phyloP scores from a whole-genome alignment of 2,888 invertebrate genomes.

The Lasioglossum morio region DNA sequence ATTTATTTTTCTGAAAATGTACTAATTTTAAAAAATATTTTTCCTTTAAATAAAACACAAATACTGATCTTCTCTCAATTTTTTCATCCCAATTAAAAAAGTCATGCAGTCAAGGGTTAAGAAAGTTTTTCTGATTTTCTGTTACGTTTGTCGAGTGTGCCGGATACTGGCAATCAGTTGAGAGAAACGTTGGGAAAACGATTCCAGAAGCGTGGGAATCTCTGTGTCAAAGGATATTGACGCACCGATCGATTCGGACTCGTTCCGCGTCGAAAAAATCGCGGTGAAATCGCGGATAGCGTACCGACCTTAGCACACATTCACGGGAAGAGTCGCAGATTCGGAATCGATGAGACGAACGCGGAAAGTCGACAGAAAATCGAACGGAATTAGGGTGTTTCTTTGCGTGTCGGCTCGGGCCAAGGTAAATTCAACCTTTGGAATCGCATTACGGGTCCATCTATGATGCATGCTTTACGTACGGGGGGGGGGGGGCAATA shows the following conservation, averaged over 20 bases:
- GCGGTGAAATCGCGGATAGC: neutral
- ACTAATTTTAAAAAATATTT: too few species aligned
- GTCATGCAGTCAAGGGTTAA: neutral
- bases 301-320: constrained; percentile 41
- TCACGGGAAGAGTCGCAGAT: constrained; percentile 36
- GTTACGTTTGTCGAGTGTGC: neutral
- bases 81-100: too few species aligned
- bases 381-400: constrained; percentile 57
- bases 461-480: constrained; percentile 30
- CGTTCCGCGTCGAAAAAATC: neutral
- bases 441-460: constrained; percentile 40
- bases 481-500: constrained; percentile 15
- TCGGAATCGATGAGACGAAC: constrained; percentile 45
- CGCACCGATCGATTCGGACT: neutral
- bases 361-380: constrained; percentile 63
- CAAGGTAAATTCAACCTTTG: constrained; percentile 52
- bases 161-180: neutral
- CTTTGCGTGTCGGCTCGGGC: constrained; percentile 39
- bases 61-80: too few species aligned
- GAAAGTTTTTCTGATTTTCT: neutral
- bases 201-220: neutral
- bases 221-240: neutral
- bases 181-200: neutral
- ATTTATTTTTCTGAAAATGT: too few species aligned
- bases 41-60: too few species aligned